phyloP scores from a whole-genome alignment of 2,113 vertebrate genomes.

The Etheostoma cragini region DNA sequence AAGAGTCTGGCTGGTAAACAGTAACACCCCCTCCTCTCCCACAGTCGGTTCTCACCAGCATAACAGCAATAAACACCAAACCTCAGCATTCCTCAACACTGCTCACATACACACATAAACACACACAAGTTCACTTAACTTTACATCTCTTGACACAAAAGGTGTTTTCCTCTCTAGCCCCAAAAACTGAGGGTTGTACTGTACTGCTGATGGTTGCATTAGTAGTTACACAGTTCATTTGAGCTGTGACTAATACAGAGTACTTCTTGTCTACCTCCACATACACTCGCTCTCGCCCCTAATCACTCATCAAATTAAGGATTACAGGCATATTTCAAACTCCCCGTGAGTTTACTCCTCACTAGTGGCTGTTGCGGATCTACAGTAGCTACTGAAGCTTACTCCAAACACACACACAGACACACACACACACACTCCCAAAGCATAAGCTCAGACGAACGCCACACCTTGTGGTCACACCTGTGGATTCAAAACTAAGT shows the following conservation, averaged over 20 bases:
- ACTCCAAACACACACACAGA: neutral
- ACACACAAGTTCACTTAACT: conserved; percentile 28
- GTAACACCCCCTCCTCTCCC: conserved; percentile 54
- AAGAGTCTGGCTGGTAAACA: conserved; percentile 38
- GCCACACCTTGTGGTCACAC: conserved; percentile 12
- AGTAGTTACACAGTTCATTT: conserved; percentile 14
- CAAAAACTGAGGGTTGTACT: conserved; percentile 7
- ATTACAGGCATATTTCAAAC: conserved; percentile 46
- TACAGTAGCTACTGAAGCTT: neutral
- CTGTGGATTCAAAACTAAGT: neutral
- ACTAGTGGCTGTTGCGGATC: conserved; percentile 15
- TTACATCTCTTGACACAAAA: conserved; percentile 19
- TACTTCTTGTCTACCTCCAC: conserved; percentile 10
- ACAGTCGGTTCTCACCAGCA: conserved; percentile 64
- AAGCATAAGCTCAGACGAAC: conserved; percentile 13
- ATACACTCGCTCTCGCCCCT: neutral
- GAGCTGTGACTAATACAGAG: conserved; percentile 15
- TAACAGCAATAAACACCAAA: conserved; percentile 72
- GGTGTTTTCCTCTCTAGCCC: conserved; percentile 11
- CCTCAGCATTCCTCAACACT: conserved; percentile 69
- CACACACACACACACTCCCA: neutral
- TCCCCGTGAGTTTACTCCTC: conserved; percentile 23
- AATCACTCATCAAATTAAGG: conserved; percentile 46
- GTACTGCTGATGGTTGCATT: neutral
- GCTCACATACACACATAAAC: conserved; percentile 42